phyloP scores from a whole-genome alignment of 2,888 invertebrate genomes.

The Limnephilus marmoratus region DNA sequence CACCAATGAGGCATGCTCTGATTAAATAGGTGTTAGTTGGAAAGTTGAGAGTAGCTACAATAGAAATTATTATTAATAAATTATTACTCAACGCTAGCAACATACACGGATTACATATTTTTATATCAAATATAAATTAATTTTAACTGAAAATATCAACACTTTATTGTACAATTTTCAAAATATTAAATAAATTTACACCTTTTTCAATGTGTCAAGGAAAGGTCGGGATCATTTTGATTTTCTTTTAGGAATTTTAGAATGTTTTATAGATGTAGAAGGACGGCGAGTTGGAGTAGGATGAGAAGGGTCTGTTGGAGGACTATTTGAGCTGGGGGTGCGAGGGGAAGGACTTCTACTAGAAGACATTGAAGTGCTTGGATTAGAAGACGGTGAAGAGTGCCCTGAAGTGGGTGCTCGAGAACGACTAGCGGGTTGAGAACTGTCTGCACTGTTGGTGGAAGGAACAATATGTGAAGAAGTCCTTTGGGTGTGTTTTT shows the following conservation, averaged over 20 bases:
- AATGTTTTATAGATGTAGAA: background rate
- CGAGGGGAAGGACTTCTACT: background rate
- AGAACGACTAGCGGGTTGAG: background rate
- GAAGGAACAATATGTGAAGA: background rate
- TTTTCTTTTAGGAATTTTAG: conserved; percentile 18
- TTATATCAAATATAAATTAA: background rate
- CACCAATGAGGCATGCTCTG: conserved; percentile 19
- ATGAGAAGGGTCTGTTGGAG: background rate
- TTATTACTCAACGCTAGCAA: background rate
- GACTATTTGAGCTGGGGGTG: background rate
- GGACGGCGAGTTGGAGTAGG: background rate
- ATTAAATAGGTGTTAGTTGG: background rate
- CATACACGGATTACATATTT: background rate
- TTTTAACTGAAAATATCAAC: background rate
- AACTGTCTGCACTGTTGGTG: background rate
- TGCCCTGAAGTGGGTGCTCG: background rate
- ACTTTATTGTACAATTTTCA: background rate
- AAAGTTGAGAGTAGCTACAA: conserved; percentile 2
- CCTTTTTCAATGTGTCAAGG: conserved; percentile 5
- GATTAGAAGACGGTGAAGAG: background rate
- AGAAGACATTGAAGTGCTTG: conserved; percentile 5
- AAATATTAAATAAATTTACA: background rate
- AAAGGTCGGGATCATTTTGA: background rate
- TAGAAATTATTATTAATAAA: background rate
- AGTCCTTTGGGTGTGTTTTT: background rate